Percentiles rank a stretch among this genome's conserved stretches.
These are phyloP conservation scores for Platycheirus albimanus DNA, from an alignment of 2,888 invertebrate genomes.

Conservation along the genomic window DNA sequence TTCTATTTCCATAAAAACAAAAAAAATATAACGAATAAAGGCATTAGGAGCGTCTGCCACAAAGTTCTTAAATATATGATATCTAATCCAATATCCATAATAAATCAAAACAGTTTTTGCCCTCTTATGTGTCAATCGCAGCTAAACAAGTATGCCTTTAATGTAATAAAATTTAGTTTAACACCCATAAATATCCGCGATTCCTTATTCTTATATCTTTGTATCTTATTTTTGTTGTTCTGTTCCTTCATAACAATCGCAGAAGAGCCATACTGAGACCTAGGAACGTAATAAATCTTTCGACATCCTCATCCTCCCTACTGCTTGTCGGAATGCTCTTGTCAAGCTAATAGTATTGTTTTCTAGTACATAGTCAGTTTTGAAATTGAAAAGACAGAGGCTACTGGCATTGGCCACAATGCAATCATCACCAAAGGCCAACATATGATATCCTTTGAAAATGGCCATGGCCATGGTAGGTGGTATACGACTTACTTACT, in stretches of 20 bases:
- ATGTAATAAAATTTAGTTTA: conserved; percentile 27
- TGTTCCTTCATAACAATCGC: conserved; percentile 48
- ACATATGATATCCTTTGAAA: conserved; percentile 57
- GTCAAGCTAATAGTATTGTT: conserved; percentile 65
- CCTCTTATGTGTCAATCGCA: conserved; percentile 30
- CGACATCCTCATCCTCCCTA: neutral
- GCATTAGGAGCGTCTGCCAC: too few relatives aligned
- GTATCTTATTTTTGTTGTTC: conserved; percentile 28
- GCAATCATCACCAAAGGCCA: conserved; percentile 68
- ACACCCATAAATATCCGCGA: conserved; percentile 35
- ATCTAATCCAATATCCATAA: neutral
- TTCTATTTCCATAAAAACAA: too few relatives aligned
- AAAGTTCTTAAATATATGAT: too few relatives aligned
- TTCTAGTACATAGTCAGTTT: conserved; percentile 61
- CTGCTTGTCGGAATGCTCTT: neutral
- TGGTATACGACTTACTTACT: conserved; percentile 1
- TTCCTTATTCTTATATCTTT: conserved; percentile 62
- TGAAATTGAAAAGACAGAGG: conserved; percentile 71
- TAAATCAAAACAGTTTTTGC: conserved; percentile 26
- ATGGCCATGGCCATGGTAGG: conserved; percentile 26
- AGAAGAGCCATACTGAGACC: conserved; percentile 32
- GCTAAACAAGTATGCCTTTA: conserved; percentile 5
- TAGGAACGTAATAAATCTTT: conserved; percentile 58
- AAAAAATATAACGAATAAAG: too few relatives aligned
- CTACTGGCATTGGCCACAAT: conserved; percentile 58